Evolutionary conservation across 1,140 invertebrate species (phyloP), one percentile per base, ranked within the genome.

Genomic region (Berghia stephanieae): DNA sequence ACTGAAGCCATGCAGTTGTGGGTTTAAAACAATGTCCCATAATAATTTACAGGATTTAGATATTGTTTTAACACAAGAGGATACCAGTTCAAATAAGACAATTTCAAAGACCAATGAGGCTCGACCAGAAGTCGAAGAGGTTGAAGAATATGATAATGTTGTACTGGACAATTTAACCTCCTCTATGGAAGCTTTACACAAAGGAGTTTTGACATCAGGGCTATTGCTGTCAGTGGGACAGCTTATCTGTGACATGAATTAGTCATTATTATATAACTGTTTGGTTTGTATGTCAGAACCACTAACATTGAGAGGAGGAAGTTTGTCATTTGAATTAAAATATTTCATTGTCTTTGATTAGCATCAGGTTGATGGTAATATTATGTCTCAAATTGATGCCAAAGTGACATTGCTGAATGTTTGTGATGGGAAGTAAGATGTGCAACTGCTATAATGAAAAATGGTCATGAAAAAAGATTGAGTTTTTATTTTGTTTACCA

Each of bases 181-280:
- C 2, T 21, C 43, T 34, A 42, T 24, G 16, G 27, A 66, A 36
- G 74, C 60, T 1, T 44, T 76, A 0, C 24, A 67, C 6, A 43
- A 43, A 31, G 27, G 49, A 34, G 43, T 76, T 8, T 66, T 36
- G 21, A 34, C 63, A 21, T 60, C 74, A 44, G 52, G 38, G 18
- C 13, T 68, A n/a, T 52, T 75, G 24, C 55, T 75, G 55, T 75
- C 72, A 5, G 43, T 75, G 42, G 72, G 40, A 24, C 3, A 38
- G 6, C 10, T 10, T 31, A 75, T 75, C 31, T 16, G 13, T 42
- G 72, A 75, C 38, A 75, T 40, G 27, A 42, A 73, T 34, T 73
- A 73, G 40, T 16, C 31, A 38, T 10, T 36, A 5, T 6, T 68
- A 36, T 68, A 27, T 16, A 27, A 16, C 31, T 16, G 8, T n/a